These are phyloP conservation scores for Tenthredo mesomela DNA, from an alignment of 2,888 invertebrate species.

Conservation along the genomic window DNA sequence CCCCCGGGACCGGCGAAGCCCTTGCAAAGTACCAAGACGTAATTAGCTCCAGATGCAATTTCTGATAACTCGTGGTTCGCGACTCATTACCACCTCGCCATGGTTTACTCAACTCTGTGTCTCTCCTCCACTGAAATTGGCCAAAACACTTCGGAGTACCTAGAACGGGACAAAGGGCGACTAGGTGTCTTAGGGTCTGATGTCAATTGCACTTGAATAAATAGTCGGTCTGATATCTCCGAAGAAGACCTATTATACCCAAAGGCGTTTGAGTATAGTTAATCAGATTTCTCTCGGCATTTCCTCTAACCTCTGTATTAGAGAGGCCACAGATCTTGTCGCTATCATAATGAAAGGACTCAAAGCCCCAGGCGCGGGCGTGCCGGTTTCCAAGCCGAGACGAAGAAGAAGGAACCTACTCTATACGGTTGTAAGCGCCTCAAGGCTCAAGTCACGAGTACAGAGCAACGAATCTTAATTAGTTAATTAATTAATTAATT, in stretches of 20 bases:
- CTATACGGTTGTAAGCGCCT: conserved; percentile 13
- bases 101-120: not conserved
- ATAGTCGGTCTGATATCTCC: not conserved
- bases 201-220: conserved; percentile 16
- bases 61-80: conserved; percentile 35
- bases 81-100: conserved; percentile 21
- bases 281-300: conserved; percentile 11
- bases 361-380: not conserved
- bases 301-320: not conserved
- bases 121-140: not conserved
- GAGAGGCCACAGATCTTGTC: conserved; percentile 7
- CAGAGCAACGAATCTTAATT: conserved; percentile 65
- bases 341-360: not conserved
- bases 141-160: conserved; percentile 10
- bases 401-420: conserved; percentile 4
- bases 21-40: conserved; percentile 37
- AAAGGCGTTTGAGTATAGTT: conserved; percentile 20
- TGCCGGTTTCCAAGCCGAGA: not conserved
- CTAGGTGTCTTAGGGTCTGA: not conserved
- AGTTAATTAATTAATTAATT: conserved; percentile 74
- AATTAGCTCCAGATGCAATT: conserved; percentile 46
- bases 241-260: not conserved
- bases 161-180: conserved; percentile 18
- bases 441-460: conserved; percentile 7
- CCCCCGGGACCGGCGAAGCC: conserved; percentile 12